Percentiles rank a stretch among this genome's conserved stretches.
phyloP scores from a whole-genome alignment of 2,113 vertebrate species.

The Rhinopithecus roxellana region DNA sequence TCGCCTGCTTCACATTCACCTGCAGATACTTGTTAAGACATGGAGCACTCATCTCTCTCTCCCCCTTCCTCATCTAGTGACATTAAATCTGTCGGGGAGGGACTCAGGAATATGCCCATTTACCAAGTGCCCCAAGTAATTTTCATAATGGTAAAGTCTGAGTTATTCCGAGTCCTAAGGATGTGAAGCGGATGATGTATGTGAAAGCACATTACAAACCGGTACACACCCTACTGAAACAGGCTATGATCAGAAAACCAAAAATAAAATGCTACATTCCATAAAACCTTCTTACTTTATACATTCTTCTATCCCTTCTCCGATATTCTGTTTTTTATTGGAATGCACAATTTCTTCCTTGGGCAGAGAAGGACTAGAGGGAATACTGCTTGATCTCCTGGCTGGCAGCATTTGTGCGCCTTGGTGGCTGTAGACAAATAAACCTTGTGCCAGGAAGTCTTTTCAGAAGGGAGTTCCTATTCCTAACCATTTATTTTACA shows the following conservation, averaged over 20 bases:
- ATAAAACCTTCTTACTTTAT: neutral
- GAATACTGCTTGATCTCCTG: neutral
- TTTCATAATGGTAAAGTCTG: neutral
- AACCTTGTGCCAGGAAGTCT: neutral
- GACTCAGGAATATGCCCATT: neutral
- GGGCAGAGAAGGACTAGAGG: neutral
- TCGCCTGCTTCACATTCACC: neutral
- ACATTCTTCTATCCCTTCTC: neutral
- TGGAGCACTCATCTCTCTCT: neutral
- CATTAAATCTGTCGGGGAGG: neutral
- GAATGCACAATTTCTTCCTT: neutral
- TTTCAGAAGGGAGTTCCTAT: slow-evolving; percentile 32
- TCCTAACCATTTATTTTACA: slow-evolving; percentile 51
- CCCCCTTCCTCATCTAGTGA: neutral
- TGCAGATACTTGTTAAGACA: neutral
- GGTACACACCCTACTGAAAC: neutral
- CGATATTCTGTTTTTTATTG: neutral
- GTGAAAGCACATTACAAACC: neutral
- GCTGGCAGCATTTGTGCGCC: neutral
- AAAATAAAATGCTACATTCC: neutral
- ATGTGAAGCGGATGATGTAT: neutral
- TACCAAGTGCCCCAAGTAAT: neutral
- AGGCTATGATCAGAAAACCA: neutral
- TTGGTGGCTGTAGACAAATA: slow-evolving; percentile 31
- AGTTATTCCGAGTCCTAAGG: neutral